These are phyloP conservation scores for Sebastes steindachneri DNA, from an alignment of 2,797 vertebrate species.

Conservation along the genomic window DNA sequence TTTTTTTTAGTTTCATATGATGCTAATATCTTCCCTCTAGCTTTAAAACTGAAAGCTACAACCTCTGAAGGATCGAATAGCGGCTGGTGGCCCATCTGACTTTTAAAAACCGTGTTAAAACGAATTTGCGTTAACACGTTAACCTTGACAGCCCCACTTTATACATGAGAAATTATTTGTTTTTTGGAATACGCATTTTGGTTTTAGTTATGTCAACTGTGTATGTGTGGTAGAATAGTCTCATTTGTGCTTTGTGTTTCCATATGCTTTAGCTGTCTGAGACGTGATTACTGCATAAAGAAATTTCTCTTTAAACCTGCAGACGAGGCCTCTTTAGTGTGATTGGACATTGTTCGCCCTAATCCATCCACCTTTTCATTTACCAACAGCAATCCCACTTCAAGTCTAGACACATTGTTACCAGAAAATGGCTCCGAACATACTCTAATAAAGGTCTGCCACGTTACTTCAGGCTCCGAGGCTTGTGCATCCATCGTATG, in stretches of 20 bases:
- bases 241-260: constrained; percentile 16
- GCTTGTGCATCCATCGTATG: background rate
- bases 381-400: constrained; percentile 50
- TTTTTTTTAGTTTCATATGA: fast-evolving
- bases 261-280: background rate
- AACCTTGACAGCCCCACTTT: no score
- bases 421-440: constrained; percentile 51
- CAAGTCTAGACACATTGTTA: constrained; percentile 48
- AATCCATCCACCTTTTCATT: constrained; percentile 59
- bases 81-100: no score
- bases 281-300: constrained; percentile 27
- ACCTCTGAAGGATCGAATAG: no score
- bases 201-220: background rate
- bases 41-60: no score
- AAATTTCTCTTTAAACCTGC: constrained; percentile 34
- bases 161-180: background rate
- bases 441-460: constrained; percentile 31
- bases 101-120: no score
- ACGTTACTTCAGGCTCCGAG: constrained; percentile 14
- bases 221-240: background rate
- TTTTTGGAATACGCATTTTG: background rate
- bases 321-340: constrained; percentile 44
- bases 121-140: no score
- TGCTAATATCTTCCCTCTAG: no score
- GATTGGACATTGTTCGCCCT: constrained; percentile 69